Base-by-base conservation (phyloP, 2,888 invertebrate genomes). In the Horisme vitalbata region DNA sequence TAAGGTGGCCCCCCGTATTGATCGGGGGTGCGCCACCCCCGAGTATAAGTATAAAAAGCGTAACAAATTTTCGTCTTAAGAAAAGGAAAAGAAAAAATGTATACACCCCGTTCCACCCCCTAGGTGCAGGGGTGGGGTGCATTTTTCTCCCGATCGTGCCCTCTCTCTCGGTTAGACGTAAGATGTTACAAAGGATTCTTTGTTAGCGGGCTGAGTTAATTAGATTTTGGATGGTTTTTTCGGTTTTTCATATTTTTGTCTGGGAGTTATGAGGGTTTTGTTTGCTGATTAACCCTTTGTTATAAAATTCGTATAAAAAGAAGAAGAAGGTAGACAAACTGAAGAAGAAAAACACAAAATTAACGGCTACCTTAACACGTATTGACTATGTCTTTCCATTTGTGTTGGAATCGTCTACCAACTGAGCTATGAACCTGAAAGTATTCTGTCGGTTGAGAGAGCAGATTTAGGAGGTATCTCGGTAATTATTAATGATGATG, bases 21-120 rank as follows among this genome's bases (percentile, higher is more conserved):
- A 88, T 86, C 88, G 45, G 82, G 76, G 62, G 61, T 58, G 61
- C 59, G 45, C 75, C 79, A 72, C 82, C 80, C 79, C 53, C 57
- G 59, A 60, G 71, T 84, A 83, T 83, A 88, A 84, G 84, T 88
- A 89, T 88, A 89, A 88, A 89, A 89, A 89, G 86, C 87, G 89
- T 89, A 88, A 89, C 89, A 89, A 89, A 89, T 89, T 88, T 89
- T 88, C 89, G 89, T 89, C 88, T 88, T 88, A 88, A 89, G 89
- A 88, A 88, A 89, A 88, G 83, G 87, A 88, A 87, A 85, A 85
- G 87, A 88, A 88, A 89, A 89, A 89, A 89, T 84, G 85, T 86
- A 77, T 82, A 86, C 87, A 80, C 86, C 85, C 82, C 51, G 3
- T 8, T 38, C 36, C 53, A 43, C 60, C 52, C 45, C 43, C 13